These are phyloP conservation scores for Anastrepha obliqua DNA, from an alignment of 1,140 invertebrate genomes.

Conservation along the genomic window DNA sequence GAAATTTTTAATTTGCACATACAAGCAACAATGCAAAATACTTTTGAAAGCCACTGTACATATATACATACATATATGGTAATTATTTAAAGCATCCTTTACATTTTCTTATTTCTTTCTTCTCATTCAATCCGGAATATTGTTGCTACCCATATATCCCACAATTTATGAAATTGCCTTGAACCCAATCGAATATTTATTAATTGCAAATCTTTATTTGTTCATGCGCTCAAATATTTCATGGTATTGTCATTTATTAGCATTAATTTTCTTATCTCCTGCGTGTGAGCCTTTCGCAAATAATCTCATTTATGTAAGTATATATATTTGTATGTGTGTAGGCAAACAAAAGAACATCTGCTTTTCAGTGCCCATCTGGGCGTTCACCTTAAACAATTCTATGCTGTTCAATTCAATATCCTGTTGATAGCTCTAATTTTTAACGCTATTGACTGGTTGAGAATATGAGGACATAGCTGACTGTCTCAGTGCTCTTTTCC, in stretches of 20 bases:
- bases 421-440: conserved; percentile 1
- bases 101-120: no score
- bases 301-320: not conserved
- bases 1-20: no score
- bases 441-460: conserved; percentile 1
- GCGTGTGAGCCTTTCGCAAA: not conserved
- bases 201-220: not conserved
- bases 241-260: not conserved
- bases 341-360: conserved; percentile 6
- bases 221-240: not conserved
- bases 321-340: no score
- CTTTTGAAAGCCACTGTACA: no score
- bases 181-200: not conserved
- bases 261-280: not conserved
- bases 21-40: no score
- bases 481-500: not conserved
- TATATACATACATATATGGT: no score
- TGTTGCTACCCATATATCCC: no score
- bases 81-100: no score
- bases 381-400: conserved; percentile 27
- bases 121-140: no score
- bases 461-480: conserved; percentile 17
- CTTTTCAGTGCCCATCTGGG: not conserved
- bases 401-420: conserved; percentile 39
- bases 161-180: not conserved